Percentiles rank a stretch among this genome's conserved stretches.
These are phyloP conservation scores for Monodelphis domestica DNA, from an alignment of 2,797 vertebrate genomes.

Conservation along the genomic window DNA sequence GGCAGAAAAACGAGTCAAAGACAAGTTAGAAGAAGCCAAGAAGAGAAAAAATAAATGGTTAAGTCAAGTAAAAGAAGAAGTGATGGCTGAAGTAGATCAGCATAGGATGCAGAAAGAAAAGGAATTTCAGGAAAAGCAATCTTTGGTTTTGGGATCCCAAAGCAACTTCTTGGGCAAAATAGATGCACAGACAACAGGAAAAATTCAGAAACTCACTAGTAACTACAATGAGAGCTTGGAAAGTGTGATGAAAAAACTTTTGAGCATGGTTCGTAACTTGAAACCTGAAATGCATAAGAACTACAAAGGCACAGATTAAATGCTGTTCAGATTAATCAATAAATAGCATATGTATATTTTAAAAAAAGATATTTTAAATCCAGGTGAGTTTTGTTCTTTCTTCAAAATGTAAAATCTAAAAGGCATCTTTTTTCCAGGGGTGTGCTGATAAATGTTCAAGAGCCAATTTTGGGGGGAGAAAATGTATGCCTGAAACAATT, in stretches of 20 bases:
- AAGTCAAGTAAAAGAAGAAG: no score
- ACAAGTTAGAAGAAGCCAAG: conserved; percentile 88
- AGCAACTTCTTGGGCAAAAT: conserved; percentile 84
- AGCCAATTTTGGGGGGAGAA: background rate
- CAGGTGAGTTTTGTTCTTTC: background rate
- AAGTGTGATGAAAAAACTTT: conserved; percentile 77
- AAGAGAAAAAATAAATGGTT: no score
- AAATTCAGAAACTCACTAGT: conserved; percentile 76
- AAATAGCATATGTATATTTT: background rate
- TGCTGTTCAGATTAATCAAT: accelerated
- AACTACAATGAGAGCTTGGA: conserved; percentile 81
- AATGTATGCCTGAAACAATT: background rate
- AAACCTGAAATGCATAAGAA: conserved; percentile 85
- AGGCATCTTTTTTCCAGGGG: background rate
- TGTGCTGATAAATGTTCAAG: background rate
- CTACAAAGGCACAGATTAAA: conserved; percentile 77
- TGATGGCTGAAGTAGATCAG: no score
- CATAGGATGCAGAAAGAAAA: no score
- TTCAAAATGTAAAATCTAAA: background rate
- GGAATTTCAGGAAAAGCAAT: no score
- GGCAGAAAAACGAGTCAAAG: conserved; percentile 88
- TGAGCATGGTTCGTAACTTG: conserved; percentile 81
- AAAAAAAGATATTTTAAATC: background rate
- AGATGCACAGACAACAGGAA: conserved; percentile 82
- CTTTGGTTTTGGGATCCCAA: conserved; percentile 88